Percentiles rank a stretch among this genome's conserved stretches.
Evolutionary conservation across 1,140 invertebrate genomes (phyloP).

Genomic region (Phymastichus coffea): DNA sequence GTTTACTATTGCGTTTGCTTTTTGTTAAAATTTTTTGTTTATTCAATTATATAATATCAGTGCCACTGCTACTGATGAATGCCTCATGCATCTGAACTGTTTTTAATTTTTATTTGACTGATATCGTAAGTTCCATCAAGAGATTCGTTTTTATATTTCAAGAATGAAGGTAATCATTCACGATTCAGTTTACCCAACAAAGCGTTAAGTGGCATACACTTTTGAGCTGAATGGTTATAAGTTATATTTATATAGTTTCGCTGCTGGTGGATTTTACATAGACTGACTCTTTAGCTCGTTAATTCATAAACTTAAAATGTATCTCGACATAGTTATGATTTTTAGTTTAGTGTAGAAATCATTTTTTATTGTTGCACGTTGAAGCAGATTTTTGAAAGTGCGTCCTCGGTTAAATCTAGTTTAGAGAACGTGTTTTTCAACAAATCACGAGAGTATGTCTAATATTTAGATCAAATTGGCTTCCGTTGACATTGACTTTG

Average conservation of each 20-base stretch:
- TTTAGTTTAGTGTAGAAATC: neutral
- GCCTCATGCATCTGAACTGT: slow-evolving; percentile 4
- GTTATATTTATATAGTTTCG: neutral
- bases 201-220: slow-evolving; percentile 40
- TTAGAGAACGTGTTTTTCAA: slow-evolving; percentile 19
- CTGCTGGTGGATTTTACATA: slow-evolving; percentile 6
- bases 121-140: slow-evolving; percentile 34
- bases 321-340: neutral
- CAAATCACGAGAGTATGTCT: neutral
- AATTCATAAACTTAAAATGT: slow-evolving; percentile 34
- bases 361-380: neutral
- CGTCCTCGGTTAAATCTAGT: slow-evolving; percentile 1
- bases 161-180: slow-evolving; percentile 39
- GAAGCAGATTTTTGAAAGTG: neutral
- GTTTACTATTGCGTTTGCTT: slow-evolving; percentile 24
- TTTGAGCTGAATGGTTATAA: slow-evolving; percentile 35
- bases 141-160: slow-evolving; percentile 35
- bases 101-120: slow-evolving; percentile 17
- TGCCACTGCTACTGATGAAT: slow-evolving; percentile 36
- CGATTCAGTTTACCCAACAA: slow-evolving; percentile 34
- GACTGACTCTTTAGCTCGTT: slow-evolving; percentile 11
- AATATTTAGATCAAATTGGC: neutral
- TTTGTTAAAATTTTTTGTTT: slow-evolving; percentile 31
- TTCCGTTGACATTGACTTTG: neutral
- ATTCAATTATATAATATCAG: slow-evolving; percentile 39